Conservation (phyloP, 2,797 vertebrate species). For the Emys orbicularis region DNA sequence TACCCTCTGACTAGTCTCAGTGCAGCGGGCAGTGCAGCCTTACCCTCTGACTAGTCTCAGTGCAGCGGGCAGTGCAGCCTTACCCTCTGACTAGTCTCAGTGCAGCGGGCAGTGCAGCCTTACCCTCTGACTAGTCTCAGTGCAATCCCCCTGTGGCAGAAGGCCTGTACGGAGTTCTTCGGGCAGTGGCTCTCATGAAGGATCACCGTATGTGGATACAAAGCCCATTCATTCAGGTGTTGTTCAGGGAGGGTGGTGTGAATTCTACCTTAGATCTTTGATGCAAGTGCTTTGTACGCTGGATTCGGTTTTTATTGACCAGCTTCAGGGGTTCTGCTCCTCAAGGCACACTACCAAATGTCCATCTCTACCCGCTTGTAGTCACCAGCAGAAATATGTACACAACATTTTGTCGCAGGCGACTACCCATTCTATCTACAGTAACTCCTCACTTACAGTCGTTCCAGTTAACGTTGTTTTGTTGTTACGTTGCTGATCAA, state of each 20-base stretch:
- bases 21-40: neutral
- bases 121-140: too few species aligned
- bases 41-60: neutral
- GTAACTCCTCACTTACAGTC: too few species aligned
- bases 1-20: neutral
- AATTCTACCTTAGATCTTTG: neutral
- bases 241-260: neutral
- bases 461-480: too few species aligned
- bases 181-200: neutral
- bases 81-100: neutral
- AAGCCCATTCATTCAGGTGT: neutral
- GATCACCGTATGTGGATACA: neutral
- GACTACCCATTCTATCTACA: neutral
- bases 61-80: neutral
- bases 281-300: neutral
- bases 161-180: neutral
- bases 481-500: too few species aligned
- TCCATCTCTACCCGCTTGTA: neutral
- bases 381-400: neutral
- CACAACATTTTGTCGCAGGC: neutral
- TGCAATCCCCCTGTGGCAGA: neutral
- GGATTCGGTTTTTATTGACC: neutral
- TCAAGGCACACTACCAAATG: neutral
- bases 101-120: too few species aligned
- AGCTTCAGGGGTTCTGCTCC: neutral